phyloP scores from a whole-genome alignment of 2,888 invertebrate species.

The Hemithea aestivaria region DNA sequence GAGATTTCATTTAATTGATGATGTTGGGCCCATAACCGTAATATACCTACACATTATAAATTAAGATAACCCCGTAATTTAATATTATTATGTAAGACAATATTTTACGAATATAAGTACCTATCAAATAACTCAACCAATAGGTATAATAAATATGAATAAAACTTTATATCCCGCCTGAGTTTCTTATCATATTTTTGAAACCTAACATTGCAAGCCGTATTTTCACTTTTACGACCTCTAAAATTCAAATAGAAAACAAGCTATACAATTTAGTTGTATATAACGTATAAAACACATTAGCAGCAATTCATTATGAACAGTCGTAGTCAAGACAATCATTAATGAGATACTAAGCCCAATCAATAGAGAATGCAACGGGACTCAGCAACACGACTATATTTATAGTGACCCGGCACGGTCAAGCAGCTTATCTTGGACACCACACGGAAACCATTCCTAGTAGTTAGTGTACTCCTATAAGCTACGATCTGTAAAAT shows the following conservation, averaged over 20 bases:
- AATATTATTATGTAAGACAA: too few relatives aligned
- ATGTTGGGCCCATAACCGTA: conserved; percentile 12
- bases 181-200: too few relatives aligned
- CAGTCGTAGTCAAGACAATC: conserved; percentile 28
- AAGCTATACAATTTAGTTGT: too few relatives aligned
- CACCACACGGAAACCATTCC: conserved; percentile 38
- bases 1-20: conserved; percentile 22
- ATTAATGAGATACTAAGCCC: conserved; percentile 41
- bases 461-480: conserved; percentile 37
- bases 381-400: conserved; percentile 43
- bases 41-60: too few relatives aligned
- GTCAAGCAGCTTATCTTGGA: conserved; percentile 44
- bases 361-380: conserved; percentile 49
- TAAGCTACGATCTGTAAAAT: conserved; percentile 36
- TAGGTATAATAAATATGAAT: too few relatives aligned
- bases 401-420: conserved; percentile 56
- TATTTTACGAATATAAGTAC: too few relatives aligned
- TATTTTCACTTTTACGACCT: not conserved
- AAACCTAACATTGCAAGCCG: too few relatives aligned
- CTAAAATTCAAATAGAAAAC: too few relatives aligned
- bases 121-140: too few relatives aligned
- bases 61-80: conserved; percentile 6
- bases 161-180: too few relatives aligned
- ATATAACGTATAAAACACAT: too few relatives aligned
- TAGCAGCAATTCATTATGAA: conserved; percentile 8